Percentiles rank a stretch among this genome's conserved stretches.
phyloP scores from a whole-genome alignment of 2,888 invertebrate species.

The Conops quadrifasciatus region DNA sequence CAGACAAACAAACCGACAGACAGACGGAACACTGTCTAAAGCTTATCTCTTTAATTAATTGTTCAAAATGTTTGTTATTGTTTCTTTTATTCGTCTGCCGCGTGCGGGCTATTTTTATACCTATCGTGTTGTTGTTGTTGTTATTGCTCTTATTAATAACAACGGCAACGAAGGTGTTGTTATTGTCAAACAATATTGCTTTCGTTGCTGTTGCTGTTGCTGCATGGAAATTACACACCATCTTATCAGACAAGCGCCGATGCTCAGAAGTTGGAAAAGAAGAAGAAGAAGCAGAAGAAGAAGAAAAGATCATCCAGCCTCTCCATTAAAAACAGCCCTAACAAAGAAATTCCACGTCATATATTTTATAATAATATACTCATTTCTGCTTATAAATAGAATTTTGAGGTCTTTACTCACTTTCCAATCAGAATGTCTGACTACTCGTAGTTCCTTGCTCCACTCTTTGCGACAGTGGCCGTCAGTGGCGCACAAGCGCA shows the following conservation, averaged over 20 bases:
- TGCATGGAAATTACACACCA: neutral
- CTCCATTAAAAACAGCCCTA: neutral
- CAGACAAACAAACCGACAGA: too few species aligned
- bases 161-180: conserved; percentile 1
- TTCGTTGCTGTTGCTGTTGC: neutral
- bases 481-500: neutral
- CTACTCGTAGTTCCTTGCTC: neutral
- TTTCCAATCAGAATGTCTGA: neutral
- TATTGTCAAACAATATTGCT: neutral
- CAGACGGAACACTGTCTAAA: conserved; percentile 14
- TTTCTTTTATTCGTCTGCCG: neutral
- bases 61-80: neutral
- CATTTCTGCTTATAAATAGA: conserved; percentile 21
- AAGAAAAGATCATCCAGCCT: neutral
- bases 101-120: neutral
- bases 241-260: neutral
- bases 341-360: conserved; percentile 7
- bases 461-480: neutral
- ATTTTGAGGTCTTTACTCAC: neutral
- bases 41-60: conserved; percentile 14
- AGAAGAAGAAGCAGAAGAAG: neutral
- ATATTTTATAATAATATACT: conserved; percentile 8
- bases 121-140: neutral
- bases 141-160: neutral
- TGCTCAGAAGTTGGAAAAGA: neutral